phyloP scores from a whole-genome alignment of 2,888 invertebrate species.

The Agrypnus murinus region DNA sequence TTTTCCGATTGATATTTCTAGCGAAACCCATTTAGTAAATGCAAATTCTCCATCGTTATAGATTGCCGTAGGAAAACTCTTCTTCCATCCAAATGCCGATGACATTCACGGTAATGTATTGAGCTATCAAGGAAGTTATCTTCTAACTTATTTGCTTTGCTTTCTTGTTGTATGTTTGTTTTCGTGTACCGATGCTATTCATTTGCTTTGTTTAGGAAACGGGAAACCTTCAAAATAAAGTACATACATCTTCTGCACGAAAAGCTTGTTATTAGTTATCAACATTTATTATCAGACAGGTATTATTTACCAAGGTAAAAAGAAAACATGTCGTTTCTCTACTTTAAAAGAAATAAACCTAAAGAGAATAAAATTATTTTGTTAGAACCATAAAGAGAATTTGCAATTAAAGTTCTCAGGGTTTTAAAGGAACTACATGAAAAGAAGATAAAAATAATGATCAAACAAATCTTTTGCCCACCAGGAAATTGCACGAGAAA shows the following conservation, averaged over 20 bases:
- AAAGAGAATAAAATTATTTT: background rate
- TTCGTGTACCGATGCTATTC: constrained; percentile 8
- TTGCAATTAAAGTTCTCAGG: constrained; percentile 18
- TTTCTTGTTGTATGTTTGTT: constrained; percentile 12
- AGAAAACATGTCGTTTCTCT: too few relatives aligned
- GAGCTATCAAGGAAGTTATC: constrained; percentile 33
- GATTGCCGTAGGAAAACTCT: constrained; percentile 7
- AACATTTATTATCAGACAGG: too few relatives aligned
- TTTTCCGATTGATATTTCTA: constrained; percentile 30
- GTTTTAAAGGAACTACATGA: constrained; percentile 17
- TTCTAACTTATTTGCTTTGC: constrained; percentile 17
- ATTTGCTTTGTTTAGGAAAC: constrained; percentile 11
- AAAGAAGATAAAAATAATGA: constrained; percentile 30
- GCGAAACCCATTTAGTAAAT: constrained; percentile 29
- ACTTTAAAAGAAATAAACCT: background rate
- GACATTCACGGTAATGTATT: constrained; percentile 30
- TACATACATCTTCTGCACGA: too few relatives aligned
- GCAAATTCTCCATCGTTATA: constrained; percentile 28
- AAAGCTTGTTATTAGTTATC: too few relatives aligned
- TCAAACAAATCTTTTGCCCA: constrained; percentile 31
- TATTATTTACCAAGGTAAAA: too few relatives aligned
- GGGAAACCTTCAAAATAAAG: background rate
- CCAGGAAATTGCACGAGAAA: constrained; percentile 35
- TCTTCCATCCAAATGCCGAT: constrained; percentile 31
- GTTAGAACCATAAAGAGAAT: background rate